phyloP scores from a whole-genome alignment of 2,113 vertebrate species.

The Motacilla alba region DNA sequence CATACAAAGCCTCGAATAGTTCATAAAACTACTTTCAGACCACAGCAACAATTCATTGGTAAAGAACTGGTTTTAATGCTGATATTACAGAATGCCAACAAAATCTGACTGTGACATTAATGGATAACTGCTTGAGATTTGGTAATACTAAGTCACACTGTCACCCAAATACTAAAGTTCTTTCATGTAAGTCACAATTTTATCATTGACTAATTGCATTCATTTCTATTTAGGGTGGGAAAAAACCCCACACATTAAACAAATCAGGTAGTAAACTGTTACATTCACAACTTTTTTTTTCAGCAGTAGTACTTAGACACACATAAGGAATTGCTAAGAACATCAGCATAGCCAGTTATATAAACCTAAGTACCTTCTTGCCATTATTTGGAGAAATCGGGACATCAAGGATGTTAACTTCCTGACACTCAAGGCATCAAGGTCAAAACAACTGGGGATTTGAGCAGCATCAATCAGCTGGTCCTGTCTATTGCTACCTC shows the following conservation, averaged over 20 bases:
- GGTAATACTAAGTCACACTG: not conserved
- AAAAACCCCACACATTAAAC: fast-evolving
- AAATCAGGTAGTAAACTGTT: not conserved
- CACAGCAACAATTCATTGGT: not conserved
- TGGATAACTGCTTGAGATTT: slow-evolving; percentile 18
- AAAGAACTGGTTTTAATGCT: not conserved
- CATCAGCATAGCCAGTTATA: not conserved
- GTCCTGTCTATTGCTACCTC: not conserved
- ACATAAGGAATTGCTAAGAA: not conserved
- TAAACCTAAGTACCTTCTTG: not conserved
- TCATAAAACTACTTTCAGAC: not conserved
- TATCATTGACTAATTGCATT: not conserved
- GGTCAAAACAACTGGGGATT: not conserved
- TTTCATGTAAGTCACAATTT: not conserved
- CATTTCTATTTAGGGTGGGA: not conserved
- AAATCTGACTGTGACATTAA: slow-evolving; percentile 26
- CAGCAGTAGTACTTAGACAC: not conserved
- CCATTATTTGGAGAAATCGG: not conserved
- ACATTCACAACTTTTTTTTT: not conserved
- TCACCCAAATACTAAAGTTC: not conserved
- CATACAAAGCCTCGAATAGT: not conserved
- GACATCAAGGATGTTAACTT: not conserved
- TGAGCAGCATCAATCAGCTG: not conserved
- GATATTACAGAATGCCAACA: not conserved
- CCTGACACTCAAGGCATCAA: not conserved